phyloP scores from a whole-genome alignment of 2,113 vertebrate genomes.

The Cheirogaleus medius region DNA sequence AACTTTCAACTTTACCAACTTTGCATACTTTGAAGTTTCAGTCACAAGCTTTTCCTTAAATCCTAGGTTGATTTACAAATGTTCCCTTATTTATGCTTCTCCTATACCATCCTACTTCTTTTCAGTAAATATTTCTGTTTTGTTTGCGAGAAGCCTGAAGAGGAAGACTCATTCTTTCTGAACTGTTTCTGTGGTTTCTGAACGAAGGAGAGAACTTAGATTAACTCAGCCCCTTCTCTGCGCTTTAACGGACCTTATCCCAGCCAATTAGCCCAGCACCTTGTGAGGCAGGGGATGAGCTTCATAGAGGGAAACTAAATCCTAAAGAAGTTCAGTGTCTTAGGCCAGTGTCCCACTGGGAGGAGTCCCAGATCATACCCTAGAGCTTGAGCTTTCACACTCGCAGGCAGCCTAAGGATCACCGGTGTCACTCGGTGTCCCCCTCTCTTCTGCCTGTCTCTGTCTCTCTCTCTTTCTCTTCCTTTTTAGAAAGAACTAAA shows the following conservation, averaged over 20 bases:
- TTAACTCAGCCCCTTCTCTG: background rate
- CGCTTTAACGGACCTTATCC: background rate
- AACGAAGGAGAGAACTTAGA: background rate
- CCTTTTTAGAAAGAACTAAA: constrained; percentile 93
- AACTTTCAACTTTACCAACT: background rate
- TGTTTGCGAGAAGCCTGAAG: background rate
- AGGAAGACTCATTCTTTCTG: background rate
- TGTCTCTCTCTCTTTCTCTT: background rate
- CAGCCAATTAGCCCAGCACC: background rate
- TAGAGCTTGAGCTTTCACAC: background rate
- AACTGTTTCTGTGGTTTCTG: background rate
- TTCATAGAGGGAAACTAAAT: background rate
- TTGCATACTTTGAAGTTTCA: background rate
- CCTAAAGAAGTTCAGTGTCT: background rate
- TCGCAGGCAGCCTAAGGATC: background rate
- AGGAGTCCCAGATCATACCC: too few species aligned
- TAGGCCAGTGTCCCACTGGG: background rate
- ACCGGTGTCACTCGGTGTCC: fast-evolving
- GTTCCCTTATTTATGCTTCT: background rate
- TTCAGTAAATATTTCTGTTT: constrained; percentile 15
- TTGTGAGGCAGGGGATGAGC: background rate
- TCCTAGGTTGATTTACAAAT: background rate
- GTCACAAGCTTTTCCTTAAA: constrained; percentile 41
- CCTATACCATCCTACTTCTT: background rate
- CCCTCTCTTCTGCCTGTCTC: background rate